Evolutionary conservation across 2,888 invertebrate species (phyloP), one percentile per base, ranked within the genome.

Genomic region (Caenorhabditis sp.): DNA sequence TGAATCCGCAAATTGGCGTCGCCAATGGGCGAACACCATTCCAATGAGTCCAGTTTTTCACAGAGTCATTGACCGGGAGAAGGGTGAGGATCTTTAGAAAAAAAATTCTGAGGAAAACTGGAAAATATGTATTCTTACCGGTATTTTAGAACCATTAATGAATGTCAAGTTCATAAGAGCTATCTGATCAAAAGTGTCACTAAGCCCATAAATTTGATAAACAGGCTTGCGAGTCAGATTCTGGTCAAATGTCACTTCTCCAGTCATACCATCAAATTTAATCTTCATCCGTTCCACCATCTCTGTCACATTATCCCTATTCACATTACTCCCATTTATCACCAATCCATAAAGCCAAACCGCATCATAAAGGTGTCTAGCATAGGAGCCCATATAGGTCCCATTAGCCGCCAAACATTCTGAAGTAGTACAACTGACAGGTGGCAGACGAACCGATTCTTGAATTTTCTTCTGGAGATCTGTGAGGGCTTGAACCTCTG

Each of bases 361-460:
- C 25, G 76, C 77, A 59, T 85, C 85, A 59, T 79, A 76, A 0
- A 85, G 68, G 49, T 78, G 81, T 4, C 82, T 75, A 3, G 83
- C 72, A 62, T 73, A 81, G 31, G 70, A 58, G 10, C 64, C 72
- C 72, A 68, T 72, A 1, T 62, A 65, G 3, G 63, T 63, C 3
- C 59, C 21, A 1, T 59, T 63, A 1, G 70, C 58, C 31, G 59
- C 66, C 1, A 60, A 5, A 57, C 70, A 71, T 8, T 54, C 59
- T 1, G 70, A 25, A 0, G 63, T 52, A 17, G 53, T 56, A 27
- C 70, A 71, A 36, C 23, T 67, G 62, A 71, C 53, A 25, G 70
- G 70, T 0, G 70, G 66, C 25, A 21, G 27, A 5, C 52, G 23
- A 2, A 63, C 59, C 1, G 66, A 59, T 25, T 43, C 31, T 0